Conservation (phyloP, 1,140 invertebrate species). For the Dermatophagoides farinae region DNA sequence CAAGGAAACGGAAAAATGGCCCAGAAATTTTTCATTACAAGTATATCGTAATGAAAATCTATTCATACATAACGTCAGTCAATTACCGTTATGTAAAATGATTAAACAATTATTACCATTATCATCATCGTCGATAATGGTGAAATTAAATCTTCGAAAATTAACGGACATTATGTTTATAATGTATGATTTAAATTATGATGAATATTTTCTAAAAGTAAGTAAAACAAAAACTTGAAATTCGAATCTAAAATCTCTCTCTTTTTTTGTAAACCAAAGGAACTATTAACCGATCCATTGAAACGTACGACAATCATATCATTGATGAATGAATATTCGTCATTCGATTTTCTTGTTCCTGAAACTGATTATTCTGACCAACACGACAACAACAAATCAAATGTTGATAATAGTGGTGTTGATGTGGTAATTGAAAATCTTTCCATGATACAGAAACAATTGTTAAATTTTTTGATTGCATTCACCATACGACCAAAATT, state of each 20-base stretch:
- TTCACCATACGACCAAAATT: constrained; percentile 36
- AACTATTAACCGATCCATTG: background rate
- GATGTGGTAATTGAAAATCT: constrained; percentile 18
- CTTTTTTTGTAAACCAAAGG: background rate
- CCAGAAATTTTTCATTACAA: too few species aligned
- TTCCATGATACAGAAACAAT: constrained; percentile 40
- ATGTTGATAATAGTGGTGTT: too few species aligned
- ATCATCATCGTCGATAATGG: background rate
- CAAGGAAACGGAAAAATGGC: too few species aligned
- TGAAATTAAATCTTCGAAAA: background rate
- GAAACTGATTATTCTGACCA: too few species aligned
- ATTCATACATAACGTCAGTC: too few species aligned
- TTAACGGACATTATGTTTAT: too few species aligned
- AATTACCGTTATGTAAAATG: too few species aligned
- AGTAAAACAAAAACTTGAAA: too few species aligned
- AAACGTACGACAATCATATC: background rate
- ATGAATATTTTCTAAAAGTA: background rate
- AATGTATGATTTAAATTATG: background rate
- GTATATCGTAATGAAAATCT: too few species aligned
- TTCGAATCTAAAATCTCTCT: background rate
- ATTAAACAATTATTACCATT: background rate
- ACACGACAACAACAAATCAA: too few species aligned
- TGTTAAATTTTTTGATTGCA: constrained; percentile 35
- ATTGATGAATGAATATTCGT: background rate
- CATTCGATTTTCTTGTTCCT: too few species aligned